Base-by-base conservation (phyloP, 2,888 invertebrate species). In the Himalopsyche anomala region DNA sequence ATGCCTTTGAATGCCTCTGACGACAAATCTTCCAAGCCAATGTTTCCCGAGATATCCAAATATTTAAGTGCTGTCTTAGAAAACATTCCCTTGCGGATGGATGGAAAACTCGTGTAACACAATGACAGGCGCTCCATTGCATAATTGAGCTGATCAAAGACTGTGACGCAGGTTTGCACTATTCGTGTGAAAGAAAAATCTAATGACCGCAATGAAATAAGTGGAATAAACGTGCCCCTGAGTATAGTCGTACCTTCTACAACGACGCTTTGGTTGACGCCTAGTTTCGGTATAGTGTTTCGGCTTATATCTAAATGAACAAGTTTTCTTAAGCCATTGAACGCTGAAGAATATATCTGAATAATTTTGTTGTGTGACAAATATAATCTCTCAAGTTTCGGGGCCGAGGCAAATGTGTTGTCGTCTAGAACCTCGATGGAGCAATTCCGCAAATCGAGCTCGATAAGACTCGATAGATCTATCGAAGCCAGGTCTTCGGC, bases 391-490 rank as follows among this genome's bases (percentile, higher is more conserved):
- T 91, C 90, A 0, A 95, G 89, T 0, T 90, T 91, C 0, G 90
- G 90, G 90, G 95, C 91, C 81, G 92, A 92, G 15, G 81, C 86
- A 88, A 95, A 95, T 0, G 91, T 90, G 4, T 91, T 89, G 17
- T 90, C 89, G 3, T 91, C 90, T 0, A 95, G 85, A 0, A 90
- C 90, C 86, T 92, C 91, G 40, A 95, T 95, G 38, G 91, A 91
- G 88, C 95, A 95, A 0, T 92, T 90, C 86, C 94, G 91, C 0
- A 95, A 90, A 88, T 95, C 95, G n/a, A 95, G 89, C 87, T 95
- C 94, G 79, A 90, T 89, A 0, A 95, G 90, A 0, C 89, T 89
- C 0, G 90, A 89, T 88, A 95, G 83, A 15, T 87, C 80, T 9
- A 87, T 42, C 12, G 84, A 85, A 15, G 81, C 74, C 28, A 89